Evolutionary conservation across 1,140 invertebrate genomes (phyloP), one percentile per base, ranked within the genome.

Genomic region (Adelges cooleyi): DNA sequence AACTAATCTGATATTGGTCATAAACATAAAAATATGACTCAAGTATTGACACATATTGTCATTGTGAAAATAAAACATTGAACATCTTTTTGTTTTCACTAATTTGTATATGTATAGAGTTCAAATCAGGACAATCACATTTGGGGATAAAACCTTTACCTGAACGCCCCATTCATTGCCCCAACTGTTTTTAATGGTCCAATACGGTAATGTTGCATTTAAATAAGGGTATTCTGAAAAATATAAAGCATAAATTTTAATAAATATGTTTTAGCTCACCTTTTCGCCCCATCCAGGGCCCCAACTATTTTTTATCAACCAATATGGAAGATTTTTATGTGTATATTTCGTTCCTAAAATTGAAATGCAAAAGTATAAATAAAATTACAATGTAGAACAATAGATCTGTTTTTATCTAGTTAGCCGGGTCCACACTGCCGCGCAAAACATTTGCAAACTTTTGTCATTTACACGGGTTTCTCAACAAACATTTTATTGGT

Each of bases 251-350:
- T 69, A 69, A 56, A 65, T 66, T 69, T 67, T 38, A 54, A 68
- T 52, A 18, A 68, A 36, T 65, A 51, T 18, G 11, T 42, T 69
- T 44, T 65, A 68, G 52, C 73, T 73, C 71, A 82, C 80, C 75
- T 81, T 74, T 72, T 82, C 78, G 68, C 92, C 92, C 93, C 93
- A 97, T 20, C 74, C 76, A 38, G 76, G 72, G 65, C 95, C 90
- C 92, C 93, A 94, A 65, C 90, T 92, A 75, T 96, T 96, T 77
- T 97, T 96, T 4, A 96, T 79, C 65, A 88, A 88, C 92, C 92
- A 96, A 72, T 86, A 97, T 0, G 93, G 93, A 53, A 93, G 74
- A 52, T 68, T 50, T 66, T 70, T 71, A 40, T 72, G 67, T 20
- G 65, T 65, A 27, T 67, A 67, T 46, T 52, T 62, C 13, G 71